Conservation (phyloP, 2,113 vertebrate genomes). For the Eurystomus gularis region DNA sequence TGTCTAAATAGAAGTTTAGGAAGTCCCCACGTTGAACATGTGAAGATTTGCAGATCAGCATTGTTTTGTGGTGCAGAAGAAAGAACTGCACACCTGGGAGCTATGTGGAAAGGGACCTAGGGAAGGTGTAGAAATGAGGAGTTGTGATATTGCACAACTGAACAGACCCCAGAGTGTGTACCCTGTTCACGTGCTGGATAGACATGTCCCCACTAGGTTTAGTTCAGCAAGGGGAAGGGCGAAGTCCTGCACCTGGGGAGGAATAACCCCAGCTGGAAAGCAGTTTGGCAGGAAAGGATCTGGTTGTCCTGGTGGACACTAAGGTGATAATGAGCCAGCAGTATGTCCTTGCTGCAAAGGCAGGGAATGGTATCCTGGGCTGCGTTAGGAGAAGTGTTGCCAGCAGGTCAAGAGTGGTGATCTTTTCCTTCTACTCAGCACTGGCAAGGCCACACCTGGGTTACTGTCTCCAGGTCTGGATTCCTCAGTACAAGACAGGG, state of each 20-base stretch:
- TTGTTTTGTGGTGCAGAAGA: neutral
- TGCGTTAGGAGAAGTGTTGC: neutral
- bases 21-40: neutral
- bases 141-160: neutral
- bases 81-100: neutral
- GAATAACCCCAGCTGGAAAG: neutral
- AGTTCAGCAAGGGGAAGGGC: neutral
- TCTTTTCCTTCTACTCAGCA: neutral
- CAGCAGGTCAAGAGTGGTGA: neutral
- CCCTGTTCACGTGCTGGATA: neutral
- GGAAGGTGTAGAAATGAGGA: neutral
- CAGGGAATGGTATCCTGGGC: neutral
- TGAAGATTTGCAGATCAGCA: neutral
- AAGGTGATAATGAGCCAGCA: neutral
- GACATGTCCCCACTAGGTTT: neutral
- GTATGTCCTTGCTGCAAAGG: neutral
- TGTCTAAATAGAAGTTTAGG: neutral
- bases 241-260: neutral
- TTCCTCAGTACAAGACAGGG: neutral
- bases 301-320: neutral
- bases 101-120: neutral
- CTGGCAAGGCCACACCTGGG: too few relatives aligned
- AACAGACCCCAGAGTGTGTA: neutral
- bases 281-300: neutral
- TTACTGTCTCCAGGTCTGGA: accelerated